These are phyloP conservation scores for Cheilosia variabilis DNA, from an alignment of 2,888 invertebrate species.

Conservation along the genomic window DNA sequence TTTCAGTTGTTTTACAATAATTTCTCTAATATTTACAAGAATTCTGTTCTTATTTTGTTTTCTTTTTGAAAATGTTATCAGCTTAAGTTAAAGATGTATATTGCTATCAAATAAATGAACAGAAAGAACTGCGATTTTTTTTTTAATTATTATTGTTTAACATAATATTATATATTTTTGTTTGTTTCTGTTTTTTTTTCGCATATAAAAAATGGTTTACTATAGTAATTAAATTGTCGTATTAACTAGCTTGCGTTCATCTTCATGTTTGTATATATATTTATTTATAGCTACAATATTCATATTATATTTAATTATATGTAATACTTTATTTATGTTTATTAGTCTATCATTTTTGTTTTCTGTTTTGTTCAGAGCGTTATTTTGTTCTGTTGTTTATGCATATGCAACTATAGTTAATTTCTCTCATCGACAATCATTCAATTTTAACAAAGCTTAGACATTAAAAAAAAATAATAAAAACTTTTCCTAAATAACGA, in stretches of 20 bases:
- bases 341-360: conserved; percentile 70
- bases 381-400: conserved; percentile 31
- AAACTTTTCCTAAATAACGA: conserved; percentile 68
- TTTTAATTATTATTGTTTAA: conserved; percentile 41
- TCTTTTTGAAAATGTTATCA: conserved; percentile 45
- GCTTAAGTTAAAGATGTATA: conserved; percentile 59
- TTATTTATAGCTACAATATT: conserved; percentile 64
- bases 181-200: conserved; percentile 55
- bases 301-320: conserved; percentile 59
- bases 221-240: conserved; percentile 66
- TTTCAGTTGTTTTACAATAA: conserved; percentile 29
- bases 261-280: conserved; percentile 25
- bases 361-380: conserved; percentile 43
- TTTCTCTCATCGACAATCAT: conserved; percentile 48
- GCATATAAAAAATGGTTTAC: conserved; percentile 73
- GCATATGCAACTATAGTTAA: conserved; percentile 56
- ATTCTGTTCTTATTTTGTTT: conserved; percentile 9
- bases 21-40: conserved; percentile 69
- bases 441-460: conserved; percentile 67
- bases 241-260: conserved; percentile 68
- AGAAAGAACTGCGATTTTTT: conserved; percentile 49
- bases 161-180: conserved; percentile 45
- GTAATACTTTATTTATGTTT: conserved; percentile 74
- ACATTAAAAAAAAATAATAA: conserved; percentile 53
- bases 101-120: conserved; percentile 57